Evolutionary conservation across 1,140 invertebrate species (phyloP), one percentile per base, ranked within the genome.

Genomic region (Leptoteleia sp.): DNA sequence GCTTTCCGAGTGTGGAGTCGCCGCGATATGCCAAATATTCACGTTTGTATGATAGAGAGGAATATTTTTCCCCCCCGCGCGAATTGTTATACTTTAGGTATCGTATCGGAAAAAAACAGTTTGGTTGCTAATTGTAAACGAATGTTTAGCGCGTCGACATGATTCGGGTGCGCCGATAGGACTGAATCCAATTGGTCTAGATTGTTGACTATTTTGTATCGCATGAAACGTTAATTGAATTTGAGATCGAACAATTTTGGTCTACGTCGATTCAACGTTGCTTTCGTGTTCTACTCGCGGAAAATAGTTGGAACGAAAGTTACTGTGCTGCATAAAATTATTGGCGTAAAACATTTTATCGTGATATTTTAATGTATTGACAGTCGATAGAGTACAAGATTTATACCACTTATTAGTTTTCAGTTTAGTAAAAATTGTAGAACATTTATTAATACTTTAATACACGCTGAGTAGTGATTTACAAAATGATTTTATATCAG

Each of bases 11-110:
- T 52, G 8, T 7, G n/a, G 22, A 31, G 4, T 25, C 12, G 3
- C 38, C 17, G 11, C 25, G 57, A 62, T 42, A 67, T 67, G 62
- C 62, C 62, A 67, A 67, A 67, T 67, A 64, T 29, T 40, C 43
- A 55, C 4, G 22, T 55, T 67, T 67, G 50, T 65, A 67, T 37
- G 7, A 67, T 54, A 67, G 22, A 43, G 31, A 67, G 29, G 5
- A 29, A 67, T 45, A 67, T 67, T 67, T 67, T 33, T 45, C n/a
- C n/a, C 37, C 47, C 62, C 37, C n/a, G 15, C 25, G 29, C 13
- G 31, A 67, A 67, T 35, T 55, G 40, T 45, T 54, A 29, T n/a
- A n/a, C n/a, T n/a, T n/a, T 67, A 55, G 38, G 31, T 55, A 11
- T 19, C n/a, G 31, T 55, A 45, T 55, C 50, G n/a, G n/a, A n/a